phyloP scores from a whole-genome alignment of 2,797 vertebrate species.

The Centroberyx gerrardi region DNA sequence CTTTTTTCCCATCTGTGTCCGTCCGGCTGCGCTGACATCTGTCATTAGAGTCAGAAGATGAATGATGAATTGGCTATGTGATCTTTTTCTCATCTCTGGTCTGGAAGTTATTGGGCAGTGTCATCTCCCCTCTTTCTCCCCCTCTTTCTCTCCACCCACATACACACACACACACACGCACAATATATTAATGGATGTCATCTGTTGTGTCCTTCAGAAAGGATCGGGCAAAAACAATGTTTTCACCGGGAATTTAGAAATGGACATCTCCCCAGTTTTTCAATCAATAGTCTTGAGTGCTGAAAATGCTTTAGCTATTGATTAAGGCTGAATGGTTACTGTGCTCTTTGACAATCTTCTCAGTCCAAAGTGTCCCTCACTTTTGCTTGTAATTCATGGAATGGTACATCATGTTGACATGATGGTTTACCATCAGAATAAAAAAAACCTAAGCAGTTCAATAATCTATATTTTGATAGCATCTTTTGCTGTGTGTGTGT shows the following conservation, averaged over 20 bases:
- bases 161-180: slow-evolving; percentile 13
- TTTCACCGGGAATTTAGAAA: slow-evolving; percentile 46
- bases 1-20: slow-evolving; percentile 45
- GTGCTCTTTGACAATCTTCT: slow-evolving; percentile 42
- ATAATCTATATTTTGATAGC: slow-evolving; percentile 12
- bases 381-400: slow-evolving; percentile 40
- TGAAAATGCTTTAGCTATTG: slow-evolving; percentile 69
- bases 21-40: slow-evolving; percentile 62
- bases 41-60: slow-evolving; percentile 64
- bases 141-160: slow-evolving; percentile 8
- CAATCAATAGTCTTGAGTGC: slow-evolving; percentile 74
- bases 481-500: no score
- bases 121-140: slow-evolving; percentile 36
- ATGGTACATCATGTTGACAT: slow-evolving; percentile 46
- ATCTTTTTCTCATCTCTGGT: slow-evolving; percentile 67
- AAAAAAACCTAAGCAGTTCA: background rate
- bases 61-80: slow-evolving; percentile 66
- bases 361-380: slow-evolving; percentile 40
- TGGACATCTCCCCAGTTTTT: slow-evolving; percentile 51
- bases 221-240: slow-evolving; percentile 34
- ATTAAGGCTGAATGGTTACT: slow-evolving; percentile 55
- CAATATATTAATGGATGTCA: slow-evolving; percentile 75
- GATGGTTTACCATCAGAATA: slow-evolving; percentile 35
- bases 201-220: slow-evolving; percentile 73
- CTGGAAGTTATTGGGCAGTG: slow-evolving; percentile 77